Percentiles rank a stretch among this genome's conserved stretches.
These are phyloP conservation scores for Clamator glandarius DNA, from an alignment of 2,797 vertebrate species.

Conservation along the genomic window DNA sequence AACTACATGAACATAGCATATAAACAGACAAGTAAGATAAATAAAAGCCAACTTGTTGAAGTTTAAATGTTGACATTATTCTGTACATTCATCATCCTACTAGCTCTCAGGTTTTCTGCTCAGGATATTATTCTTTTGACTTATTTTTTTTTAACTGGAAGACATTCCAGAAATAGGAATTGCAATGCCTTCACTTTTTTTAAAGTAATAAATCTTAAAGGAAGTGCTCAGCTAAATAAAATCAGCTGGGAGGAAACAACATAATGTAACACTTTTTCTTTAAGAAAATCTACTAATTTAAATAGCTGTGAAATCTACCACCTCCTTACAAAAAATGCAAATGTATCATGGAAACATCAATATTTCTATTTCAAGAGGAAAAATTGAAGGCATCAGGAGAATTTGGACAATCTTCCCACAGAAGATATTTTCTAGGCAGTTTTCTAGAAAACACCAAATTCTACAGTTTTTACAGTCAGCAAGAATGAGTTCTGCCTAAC, in stretches of 20 bases:
- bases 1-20: background rate
- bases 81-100: background rate
- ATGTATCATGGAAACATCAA: background rate
- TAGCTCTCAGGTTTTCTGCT: background rate
- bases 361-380: background rate
- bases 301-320: background rate
- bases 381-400: background rate
- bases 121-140: background rate
- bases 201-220: background rate
- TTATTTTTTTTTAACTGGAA: background rate
- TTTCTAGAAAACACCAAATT: background rate
- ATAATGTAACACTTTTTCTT: background rate
- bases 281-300: background rate
- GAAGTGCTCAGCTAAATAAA: background rate
- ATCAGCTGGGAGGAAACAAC: background rate
- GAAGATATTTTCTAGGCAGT: background rate
- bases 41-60: slow-evolving; percentile 5
- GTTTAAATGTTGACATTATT: background rate
- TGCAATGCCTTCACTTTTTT: background rate
- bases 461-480: background rate
- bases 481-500: background rate
- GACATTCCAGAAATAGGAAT: background rate
- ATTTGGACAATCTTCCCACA: background rate
- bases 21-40: background rate
- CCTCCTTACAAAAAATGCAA: background rate